Base-by-base conservation (phyloP, 2,888 invertebrate genomes). In the Abrostola tripartita region DNA sequence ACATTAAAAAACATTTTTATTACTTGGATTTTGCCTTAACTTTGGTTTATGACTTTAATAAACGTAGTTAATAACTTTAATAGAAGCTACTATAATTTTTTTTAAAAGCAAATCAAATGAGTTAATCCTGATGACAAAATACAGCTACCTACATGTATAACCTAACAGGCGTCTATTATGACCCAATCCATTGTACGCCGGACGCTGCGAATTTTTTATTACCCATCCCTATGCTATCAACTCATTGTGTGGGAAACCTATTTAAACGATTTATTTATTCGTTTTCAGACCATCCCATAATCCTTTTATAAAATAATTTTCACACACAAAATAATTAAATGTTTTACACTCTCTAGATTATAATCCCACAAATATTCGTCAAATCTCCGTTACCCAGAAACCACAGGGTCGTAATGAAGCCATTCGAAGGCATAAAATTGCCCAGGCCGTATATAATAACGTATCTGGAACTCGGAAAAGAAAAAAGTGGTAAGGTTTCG, bases 331-430 rank as follows among this genome's bases (percentile, higher is more conserved):
- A 71, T 71, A 71, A 72, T 72, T 65, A 65, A 65, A 65, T 71
- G 60, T 52, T 70, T 71, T 71, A 71, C 71, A 60, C 54, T 56
- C 52, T 5, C 40, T 57, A 40, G 38, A 40, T 44, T 40, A 52
- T 64, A 52, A 62, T 65, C 54, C 41, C 58, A 53, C 42, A 65
- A 61, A 75, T 57, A 62, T 64, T 66, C 40, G 35, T 44, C 24
- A 42, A 53, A 52, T 66, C 38, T n/a, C 52, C 24, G 51, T 65
- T 55, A 61, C 44, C 38, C 44, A 40, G 61, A 68, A 64, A 68
- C 72, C 11, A 52, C 65, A 68, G 64, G 71, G 75, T 75, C 55
- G 54, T 74, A 78, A 76, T 78, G 56, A 67, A 78, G 64, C 57
- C 54, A 42, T 64, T 37, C 11, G 47, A 51, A 65, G 35, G 57